A percentile compares a stretch with the other conserved stretches of the same genome.
phyloP scores from a whole-genome alignment of 2,797 vertebrate species.

The Cuculus canorus region DNA sequence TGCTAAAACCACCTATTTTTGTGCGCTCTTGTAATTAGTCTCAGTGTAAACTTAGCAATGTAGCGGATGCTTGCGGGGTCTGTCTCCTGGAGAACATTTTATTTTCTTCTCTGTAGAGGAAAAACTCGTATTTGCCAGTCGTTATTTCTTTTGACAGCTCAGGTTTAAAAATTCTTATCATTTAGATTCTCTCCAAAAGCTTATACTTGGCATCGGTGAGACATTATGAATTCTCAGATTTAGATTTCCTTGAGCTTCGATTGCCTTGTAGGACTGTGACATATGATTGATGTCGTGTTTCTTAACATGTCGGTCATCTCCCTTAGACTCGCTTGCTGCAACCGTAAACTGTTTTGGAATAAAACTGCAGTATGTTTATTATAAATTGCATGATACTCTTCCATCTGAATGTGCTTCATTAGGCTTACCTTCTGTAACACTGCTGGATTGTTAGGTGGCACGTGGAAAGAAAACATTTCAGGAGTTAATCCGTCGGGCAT shows the following conservation, averaged over 20 bases:
- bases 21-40: neutral
- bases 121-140: neutral
- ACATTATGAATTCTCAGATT: neutral
- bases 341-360: neutral
- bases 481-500: slow-evolving; percentile 6
- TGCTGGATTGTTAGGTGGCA: slow-evolving; percentile 34
- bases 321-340: neutral
- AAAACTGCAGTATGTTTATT: neutral
- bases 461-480: slow-evolving; percentile 12
- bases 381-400: slow-evolving; percentile 23
- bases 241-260: neutral
- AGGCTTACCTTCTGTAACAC: slow-evolving; percentile 39
- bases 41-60: neutral
- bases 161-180: neutral
- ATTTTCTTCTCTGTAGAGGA: neutral
- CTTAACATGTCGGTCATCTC: neutral
- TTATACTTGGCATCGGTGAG: neutral
- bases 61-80: neutral
- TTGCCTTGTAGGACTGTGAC: neutral
- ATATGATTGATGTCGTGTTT: slow-evolving; percentile 6
- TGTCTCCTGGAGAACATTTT: neutral
- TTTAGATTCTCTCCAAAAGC: neutral
- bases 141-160: neutral
- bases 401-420: slow-evolving; percentile 38
- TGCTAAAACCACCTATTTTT: neutral